Evolutionary conservation across 2,888 invertebrate species (phyloP).

Genomic region (Scaeva pyrastri): DNA sequence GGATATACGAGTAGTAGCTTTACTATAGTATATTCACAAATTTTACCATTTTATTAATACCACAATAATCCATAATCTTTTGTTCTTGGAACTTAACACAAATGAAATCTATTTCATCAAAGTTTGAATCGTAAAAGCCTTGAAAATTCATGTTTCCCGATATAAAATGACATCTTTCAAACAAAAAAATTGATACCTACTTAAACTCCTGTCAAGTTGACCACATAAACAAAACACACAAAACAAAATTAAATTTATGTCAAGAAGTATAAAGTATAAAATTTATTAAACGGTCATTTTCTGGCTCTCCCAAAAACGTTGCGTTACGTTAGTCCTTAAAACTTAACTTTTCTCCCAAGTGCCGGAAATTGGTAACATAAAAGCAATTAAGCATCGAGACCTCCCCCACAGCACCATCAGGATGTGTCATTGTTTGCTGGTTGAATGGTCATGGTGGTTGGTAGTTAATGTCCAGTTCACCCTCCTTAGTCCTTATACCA

Average conservation of each 20-base stretch:
- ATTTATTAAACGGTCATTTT: constrained; percentile 71
- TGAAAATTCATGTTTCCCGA: no score
- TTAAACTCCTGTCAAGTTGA: constrained; percentile 1
- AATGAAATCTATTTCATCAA: no score
- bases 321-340: constrained; percentile 50
- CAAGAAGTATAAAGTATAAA: background rate
- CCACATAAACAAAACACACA: background rate
- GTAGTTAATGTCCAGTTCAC: constrained; percentile 59
- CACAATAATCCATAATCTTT: no score
- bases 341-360: constrained; percentile 47
- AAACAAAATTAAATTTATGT: constrained; percentile 38
- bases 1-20: no score
- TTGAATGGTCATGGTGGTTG: constrained; percentile 32
- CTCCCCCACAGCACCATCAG: constrained; percentile 36
- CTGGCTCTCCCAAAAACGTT: constrained; percentile 49
- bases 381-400: constrained; percentile 67
- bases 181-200: constrained; percentile 6
- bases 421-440: constrained; percentile 72
- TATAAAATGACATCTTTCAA: background rate
- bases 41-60: no score
- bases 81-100: no score
- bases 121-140: no score
- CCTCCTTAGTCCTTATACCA: constrained; percentile 43
- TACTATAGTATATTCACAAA: no score
- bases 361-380: constrained; percentile 76